Base-by-base conservation (phyloP, 2,797 vertebrate genomes). In the Lacerta viridis region DNA sequence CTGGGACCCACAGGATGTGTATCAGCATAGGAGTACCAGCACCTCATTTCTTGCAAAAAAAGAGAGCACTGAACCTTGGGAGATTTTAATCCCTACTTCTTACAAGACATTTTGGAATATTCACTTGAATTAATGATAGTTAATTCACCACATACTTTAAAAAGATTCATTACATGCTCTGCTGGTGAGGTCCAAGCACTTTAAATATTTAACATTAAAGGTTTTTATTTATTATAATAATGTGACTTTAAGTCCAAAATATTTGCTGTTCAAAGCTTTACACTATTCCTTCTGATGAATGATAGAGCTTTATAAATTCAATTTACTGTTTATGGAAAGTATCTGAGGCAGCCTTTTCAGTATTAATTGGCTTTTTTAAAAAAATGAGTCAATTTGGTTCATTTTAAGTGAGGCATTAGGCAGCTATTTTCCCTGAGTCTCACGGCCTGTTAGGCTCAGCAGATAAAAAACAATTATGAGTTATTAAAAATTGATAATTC, bases 401-500 rank as follows among this genome's bases (percentile, higher is more conserved):
- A 46, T 55, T 83, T 82, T 78, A 88, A 88, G n/a, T 33, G 33
- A 74, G 46, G 29, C 33, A 78, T 55, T 77, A 88, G 39, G 23
- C 18, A 59, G 7, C 29, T 46, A 10, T 25, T 41, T 11, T 43
- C 9, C 7, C n/a, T 46, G 15, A 36, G n/a, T 64, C 71, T 89
- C 29, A 84, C 50, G 61, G 8, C 11, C 50, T 46, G 8, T 84
- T 79, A 43, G 17, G 68, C n/a, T 71, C 20, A 10, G 50, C 25
- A 79, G 27, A 72, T 84, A 77, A 36, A 39, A 76, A 79, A 72
- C 29, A 84, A 72, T 79, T 84, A 71, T 23, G 7, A 11, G 46
- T 72, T 61, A 79, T 84, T 88, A 79, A 78, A 85, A 88, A 88
- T 66, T 84, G 76, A 83, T 88, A 71, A 71, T 78, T 74, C 64